These are phyloP conservation scores for Heliconius nattereri DNA, from an alignment of 1,140 invertebrate species.

Conservation along the genomic window DNA sequence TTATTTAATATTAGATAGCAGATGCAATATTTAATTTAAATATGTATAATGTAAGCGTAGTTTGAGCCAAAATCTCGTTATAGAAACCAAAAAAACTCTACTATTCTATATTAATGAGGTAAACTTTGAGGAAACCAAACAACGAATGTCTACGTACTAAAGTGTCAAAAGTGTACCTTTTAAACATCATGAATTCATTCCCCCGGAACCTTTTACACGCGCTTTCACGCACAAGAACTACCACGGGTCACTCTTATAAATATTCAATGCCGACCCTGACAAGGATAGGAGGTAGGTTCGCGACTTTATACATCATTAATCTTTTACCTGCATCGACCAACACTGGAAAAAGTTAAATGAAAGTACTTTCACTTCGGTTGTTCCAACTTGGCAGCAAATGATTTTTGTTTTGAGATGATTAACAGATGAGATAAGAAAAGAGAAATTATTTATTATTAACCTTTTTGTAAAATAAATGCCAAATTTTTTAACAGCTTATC, in stretches of 20 bases:
- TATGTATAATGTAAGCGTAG: too few species aligned
- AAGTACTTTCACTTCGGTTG: constrained; percentile 46
- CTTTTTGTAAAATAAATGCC: not conserved
- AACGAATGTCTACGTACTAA: too few species aligned
- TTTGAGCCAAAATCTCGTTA: not conserved
- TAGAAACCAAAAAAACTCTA: not conserved
- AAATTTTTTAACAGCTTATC: not conserved
- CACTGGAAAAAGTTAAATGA: constrained; percentile 35
- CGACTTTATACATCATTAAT: constrained; percentile 52
- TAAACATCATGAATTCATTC: constrained; percentile 46
- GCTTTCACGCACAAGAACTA: constrained; percentile 48
- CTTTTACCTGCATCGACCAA: constrained; percentile 35
- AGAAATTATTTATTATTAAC: constrained; percentile 8
- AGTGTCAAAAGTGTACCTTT: constrained; percentile 14
- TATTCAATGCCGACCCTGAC: constrained; percentile 52
- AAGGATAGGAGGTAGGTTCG: constrained; percentile 38
- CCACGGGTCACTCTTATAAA: constrained; percentile 54
- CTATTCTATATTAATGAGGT: constrained; percentile 8
- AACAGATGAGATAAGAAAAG: constrained; percentile 28
- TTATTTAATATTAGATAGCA: not conserved
- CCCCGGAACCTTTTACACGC: constrained; percentile 38
- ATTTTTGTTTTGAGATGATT: constrained; percentile 20
- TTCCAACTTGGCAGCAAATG: not conserved
- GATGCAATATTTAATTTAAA: too few species aligned
- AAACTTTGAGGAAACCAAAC: not conserved